These are phyloP conservation scores for Drosophila peninsularis DNA, from an alignment of 2,888 invertebrate species.

Conservation along the genomic window DNA sequence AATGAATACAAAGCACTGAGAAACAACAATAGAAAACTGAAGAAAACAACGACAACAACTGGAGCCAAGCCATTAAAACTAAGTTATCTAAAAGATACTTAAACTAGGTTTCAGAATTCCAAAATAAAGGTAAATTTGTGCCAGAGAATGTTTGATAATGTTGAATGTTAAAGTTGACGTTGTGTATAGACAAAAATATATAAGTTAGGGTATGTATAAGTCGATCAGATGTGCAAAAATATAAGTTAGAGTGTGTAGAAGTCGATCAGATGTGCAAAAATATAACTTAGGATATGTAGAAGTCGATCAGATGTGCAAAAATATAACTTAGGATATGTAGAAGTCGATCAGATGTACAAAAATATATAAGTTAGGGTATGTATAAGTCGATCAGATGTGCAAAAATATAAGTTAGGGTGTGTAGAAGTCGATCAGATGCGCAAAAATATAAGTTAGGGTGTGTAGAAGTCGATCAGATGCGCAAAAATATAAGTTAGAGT, in stretches of 20 bases:
- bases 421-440: too few species aligned
- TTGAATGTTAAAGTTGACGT: not conserved
- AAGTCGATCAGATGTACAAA: too few species aligned
- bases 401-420: too few species aligned
- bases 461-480: not conserved
- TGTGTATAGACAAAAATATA: not conserved
- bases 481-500: too few species aligned
- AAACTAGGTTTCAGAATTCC: constrained; percentile 14
- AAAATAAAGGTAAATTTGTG: not conserved
- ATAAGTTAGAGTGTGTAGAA: not conserved
- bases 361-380: too few species aligned
- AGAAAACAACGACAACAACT: constrained; percentile 3
- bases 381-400: too few species aligned
- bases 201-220: not conserved
- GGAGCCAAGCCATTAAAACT: constrained; percentile 7
- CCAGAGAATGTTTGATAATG: not conserved
- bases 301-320: too few species aligned
- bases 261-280: not conserved
- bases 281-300: too few species aligned
- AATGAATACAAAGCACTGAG: constrained; percentile 14
- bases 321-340: too few species aligned
- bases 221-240: not conserved
- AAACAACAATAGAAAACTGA: constrained; percentile 15
- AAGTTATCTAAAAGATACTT: constrained; percentile 11
- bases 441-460: not conserved